A percentile compares a stretch with the other conserved stretches of the same genome.
These are phyloP conservation scores for Pseudoips prasinana DNA, from an alignment of 2,888 invertebrate species.

Conservation along the genomic window DNA sequence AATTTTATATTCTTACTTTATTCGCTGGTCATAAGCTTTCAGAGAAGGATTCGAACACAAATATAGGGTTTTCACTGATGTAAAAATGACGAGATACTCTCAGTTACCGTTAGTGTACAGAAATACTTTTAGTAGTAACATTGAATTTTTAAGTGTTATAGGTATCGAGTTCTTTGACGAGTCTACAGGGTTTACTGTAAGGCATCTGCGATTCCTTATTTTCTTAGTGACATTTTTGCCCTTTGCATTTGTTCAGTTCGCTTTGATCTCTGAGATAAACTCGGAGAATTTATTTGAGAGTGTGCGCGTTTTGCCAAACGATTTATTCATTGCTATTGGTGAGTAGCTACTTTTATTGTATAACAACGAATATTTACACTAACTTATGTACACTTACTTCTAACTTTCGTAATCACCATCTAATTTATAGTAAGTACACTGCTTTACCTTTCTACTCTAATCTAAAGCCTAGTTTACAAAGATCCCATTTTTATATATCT, in stretches of 20 bases:
- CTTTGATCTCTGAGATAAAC: conserved; percentile 17
- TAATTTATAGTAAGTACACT: no score
- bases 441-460: no score
- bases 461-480: no score
- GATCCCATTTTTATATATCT: no score
- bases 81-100: conserved; percentile 9
- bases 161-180: conserved; percentile 29
- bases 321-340: conserved; percentile 26
- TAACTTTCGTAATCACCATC: no score
- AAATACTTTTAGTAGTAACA: conserved; percentile 20
- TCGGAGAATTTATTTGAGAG: conserved; percentile 27
- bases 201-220: conserved; percentile 14
- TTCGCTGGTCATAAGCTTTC: no score
- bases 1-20: no score
- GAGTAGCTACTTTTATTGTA: conserved; percentile 7
- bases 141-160: conserved; percentile 17
- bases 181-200: conserved; percentile 6
- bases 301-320: conserved; percentile 22
- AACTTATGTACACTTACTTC: no score
- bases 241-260: conserved; percentile 15
- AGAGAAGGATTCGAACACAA: no score
- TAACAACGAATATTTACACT: no score
- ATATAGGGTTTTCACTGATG: no score
- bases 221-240: conserved; percentile 21
- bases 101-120: conserved; percentile 22